Evolutionary conservation across 2,888 invertebrate genomes (phyloP), one percentile per base, ranked within the genome.

Genomic region (Aethes cnicana): DNA sequence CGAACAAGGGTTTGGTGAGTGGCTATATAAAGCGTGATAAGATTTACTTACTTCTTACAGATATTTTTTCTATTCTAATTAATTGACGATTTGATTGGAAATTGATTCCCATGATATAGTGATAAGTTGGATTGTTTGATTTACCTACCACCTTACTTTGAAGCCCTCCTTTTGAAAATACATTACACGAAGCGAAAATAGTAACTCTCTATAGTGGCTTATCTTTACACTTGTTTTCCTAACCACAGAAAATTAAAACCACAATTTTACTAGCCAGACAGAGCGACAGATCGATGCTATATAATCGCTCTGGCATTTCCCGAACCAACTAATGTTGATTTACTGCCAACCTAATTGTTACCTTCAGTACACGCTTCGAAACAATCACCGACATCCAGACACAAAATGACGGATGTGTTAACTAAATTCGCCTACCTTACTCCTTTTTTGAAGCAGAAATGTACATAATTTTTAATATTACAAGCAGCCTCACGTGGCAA

Each of bases 301-400:
- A 59, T 74, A 77, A 77, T 77, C 68, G 69, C 66, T 55, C 58
- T 68, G 69, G 71, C 63, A 73, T 77, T 79, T 72, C 68, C 74
- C 70, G 61, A 66, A 52, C 54, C 46, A 53, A 55, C 54, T 47
- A 53, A 55, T 61, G 62, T 71, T 72, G 72, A 73, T 76, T 73
- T 71, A 71, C 66, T 54, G 55, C 54, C 32, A 48, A 48, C 56
- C 55, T 76, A 77, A 77, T 76, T 72, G 70, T 58, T 59, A 58
- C 57, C 55, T 54, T 52, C 50, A 50, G 30, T 28, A 44, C 37
- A 44, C 18, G 32, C 48, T 23, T 47, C 23, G 30, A 54, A 54
- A 44, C 49, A 23, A 21, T 46, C 33, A 39, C 53, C 14, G 8
- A n/a, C 26, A 7, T 18, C 1, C 23, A 8, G 4, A 32, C 17